Evolutionary conservation across 2,888 invertebrate genomes (phyloP).

Genomic region (Hoplodrina blanda): DNA sequence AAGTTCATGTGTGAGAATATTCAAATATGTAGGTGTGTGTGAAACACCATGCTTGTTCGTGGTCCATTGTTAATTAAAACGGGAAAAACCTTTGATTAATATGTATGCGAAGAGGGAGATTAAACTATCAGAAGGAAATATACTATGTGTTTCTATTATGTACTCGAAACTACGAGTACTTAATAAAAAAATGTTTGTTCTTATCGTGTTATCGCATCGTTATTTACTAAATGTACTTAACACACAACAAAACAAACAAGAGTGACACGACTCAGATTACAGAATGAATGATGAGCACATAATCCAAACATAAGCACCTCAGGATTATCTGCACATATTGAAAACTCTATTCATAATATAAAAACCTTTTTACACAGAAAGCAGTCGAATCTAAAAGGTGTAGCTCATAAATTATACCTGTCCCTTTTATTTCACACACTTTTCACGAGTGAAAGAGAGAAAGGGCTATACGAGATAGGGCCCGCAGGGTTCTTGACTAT

Average conservation of each 20-base stretch:
- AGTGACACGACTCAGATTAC: slow-evolving; percentile 67
- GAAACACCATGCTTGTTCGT: background rate
- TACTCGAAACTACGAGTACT: slow-evolving; percentile 12
- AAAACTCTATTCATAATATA: slow-evolving; percentile 33
- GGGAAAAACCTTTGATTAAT: slow-evolving; percentile 2
- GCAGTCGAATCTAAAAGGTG: slow-evolving; percentile 45
- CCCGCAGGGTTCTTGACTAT: slow-evolving; percentile 62
- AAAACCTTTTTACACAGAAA: slow-evolving; percentile 38
- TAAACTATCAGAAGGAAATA: slow-evolving; percentile 40
- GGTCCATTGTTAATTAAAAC: slow-evolving; percentile 29
- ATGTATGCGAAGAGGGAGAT: slow-evolving; percentile 15
- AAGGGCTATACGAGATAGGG: slow-evolving; percentile 61
- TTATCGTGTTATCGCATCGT: slow-evolving; percentile 56
- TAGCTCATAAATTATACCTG: slow-evolving; percentile 51
- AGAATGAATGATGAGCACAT: slow-evolving; percentile 69
- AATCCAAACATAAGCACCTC: slow-evolving; percentile 62
- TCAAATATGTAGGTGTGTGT: background rate
- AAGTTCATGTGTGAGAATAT: slow-evolving; percentile 18
- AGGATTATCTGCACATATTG: slow-evolving; percentile 55
- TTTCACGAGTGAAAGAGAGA: slow-evolving; percentile 59
- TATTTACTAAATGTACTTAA: slow-evolving; percentile 55
- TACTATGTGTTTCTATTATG: slow-evolving; percentile 1
- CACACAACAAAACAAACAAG: slow-evolving; percentile 56
- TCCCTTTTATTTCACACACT: slow-evolving; percentile 60
- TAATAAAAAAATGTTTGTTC: slow-evolving; percentile 30